Percentiles rank a stretch among this genome's conserved stretches.
Evolutionary conservation across 2,113 vertebrate species (phyloP).

Genomic region (Phylloscopus trochiloides): DNA sequence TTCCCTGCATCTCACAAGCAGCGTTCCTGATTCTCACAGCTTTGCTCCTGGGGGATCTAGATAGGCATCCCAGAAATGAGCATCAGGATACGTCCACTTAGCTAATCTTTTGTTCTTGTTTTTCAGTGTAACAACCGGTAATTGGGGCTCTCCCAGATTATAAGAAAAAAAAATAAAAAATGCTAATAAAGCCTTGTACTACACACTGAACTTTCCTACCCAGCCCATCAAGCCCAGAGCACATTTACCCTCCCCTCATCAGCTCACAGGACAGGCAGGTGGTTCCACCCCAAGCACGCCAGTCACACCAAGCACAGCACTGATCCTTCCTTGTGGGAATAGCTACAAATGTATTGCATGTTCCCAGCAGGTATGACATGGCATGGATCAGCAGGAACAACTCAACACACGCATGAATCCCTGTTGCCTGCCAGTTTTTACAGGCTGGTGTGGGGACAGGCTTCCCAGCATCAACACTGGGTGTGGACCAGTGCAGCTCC

Average conservation of each 20-base stretch:
- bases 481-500: not conserved
- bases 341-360: fast-evolving
- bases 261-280: not conserved
- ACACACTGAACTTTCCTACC: not conserved
- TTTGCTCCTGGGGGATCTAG: not conserved
- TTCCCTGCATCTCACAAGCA: not conserved
- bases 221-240: not conserved
- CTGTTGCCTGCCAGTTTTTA: not conserved
- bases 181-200: not conserved
- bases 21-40: not conserved
- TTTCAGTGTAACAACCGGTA: not conserved
- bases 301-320: not conserved
- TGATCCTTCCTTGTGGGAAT: not conserved
- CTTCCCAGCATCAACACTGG: not conserved
- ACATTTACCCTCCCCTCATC: not conserved
- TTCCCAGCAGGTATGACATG: not conserved
- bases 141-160: not conserved
- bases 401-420: fast-evolving
- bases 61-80: not conserved
- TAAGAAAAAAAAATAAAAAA: not conserved
- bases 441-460: not conserved
- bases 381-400: not conserved
- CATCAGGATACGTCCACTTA: not conserved
- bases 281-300: fast-evolving
- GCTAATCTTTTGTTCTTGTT: not conserved